Base-by-base conservation (phyloP, 1,140 invertebrate species). In the Oscheius sp. region DNA sequence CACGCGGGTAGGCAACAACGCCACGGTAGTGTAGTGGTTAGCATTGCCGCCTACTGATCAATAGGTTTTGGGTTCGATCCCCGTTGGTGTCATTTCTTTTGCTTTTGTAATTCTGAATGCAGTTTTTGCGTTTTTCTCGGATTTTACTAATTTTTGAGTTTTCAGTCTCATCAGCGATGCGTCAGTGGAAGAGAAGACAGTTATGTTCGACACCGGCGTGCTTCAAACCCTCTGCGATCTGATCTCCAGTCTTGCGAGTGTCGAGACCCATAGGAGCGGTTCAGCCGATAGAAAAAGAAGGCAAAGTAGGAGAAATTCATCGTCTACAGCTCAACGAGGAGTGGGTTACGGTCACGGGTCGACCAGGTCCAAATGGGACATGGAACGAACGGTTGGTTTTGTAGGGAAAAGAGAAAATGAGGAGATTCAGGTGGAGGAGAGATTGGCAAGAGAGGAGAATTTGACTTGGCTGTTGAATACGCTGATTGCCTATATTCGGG, bases 341-440 rank as follows among this genome's bases (percentile, higher is more conserved):
- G 94, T 93, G 0, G 94, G 94, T 2, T 97, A 95, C 85, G 94
- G 94, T 15, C 95, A 93, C 0, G 94, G 94, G 1, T 94, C 92
- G 1, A 96, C 93, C 1, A 91, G 92, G 67, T 93, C 95, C 80
- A 92, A 91, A 32, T 97, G 94, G 94, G 94, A 97, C 85, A 92
- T 95, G 10, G 93, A 96, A 81, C 91, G 94, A 80, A 93, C 93
- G 26, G 85, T 95, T 20, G 82, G 92, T 31, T 13, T 36, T 36
- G 34, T 23, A 29, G 42, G 66, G 36, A 64, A 81, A 31, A 0
- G 31, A 38, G 10, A 58, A 58, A 29, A 68, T 28, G 23, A n/a
- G 7, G 1, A 28, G 15, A 0, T 71, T 61, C 34, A 71, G 68
- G 68, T 75, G 74, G 82, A 82, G 68, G 79, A 80, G 46, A 42